Conservation (phyloP, 1,140 invertebrate species). For the Achatina immaculata region DNA sequence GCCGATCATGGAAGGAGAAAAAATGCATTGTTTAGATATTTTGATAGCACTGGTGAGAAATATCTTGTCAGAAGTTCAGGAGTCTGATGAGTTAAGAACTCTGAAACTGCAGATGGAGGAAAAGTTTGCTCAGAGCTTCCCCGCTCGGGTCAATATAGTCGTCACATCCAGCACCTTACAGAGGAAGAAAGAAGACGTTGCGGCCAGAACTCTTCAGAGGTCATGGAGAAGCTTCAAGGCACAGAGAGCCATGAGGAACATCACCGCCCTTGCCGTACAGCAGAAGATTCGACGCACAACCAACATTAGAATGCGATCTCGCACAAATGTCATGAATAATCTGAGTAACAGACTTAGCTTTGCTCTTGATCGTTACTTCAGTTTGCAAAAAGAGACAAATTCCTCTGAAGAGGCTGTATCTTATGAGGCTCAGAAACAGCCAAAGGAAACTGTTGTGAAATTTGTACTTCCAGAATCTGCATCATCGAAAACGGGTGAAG, state of each 20-base stretch:
- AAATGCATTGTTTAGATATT: slow-evolving; percentile 96
- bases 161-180: slow-evolving; percentile 94
- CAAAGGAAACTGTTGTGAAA: no score
- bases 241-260: slow-evolving; percentile 60
- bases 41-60: slow-evolving; percentile 93
- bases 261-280: slow-evolving; percentile 63
- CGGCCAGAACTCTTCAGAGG: slow-evolving; percentile 87
- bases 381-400: not conserved
- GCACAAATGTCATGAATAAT: slow-evolving; percentile 45
- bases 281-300: slow-evolving; percentile 48
- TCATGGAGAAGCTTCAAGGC: slow-evolving; percentile 73
- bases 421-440: no score
- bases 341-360: not conserved
- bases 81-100: slow-evolving; percentile 92
- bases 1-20: slow-evolving; percentile 93
- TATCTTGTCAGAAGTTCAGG: slow-evolving; percentile 89
- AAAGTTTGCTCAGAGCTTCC: slow-evolving; percentile 95
- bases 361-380: slow-evolving; percentile 3
- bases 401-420: no score
- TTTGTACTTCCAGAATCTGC: no score
- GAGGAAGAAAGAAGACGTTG: slow-evolving; percentile 95
- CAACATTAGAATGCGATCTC: slow-evolving; percentile 34
- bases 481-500: no score
- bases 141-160: slow-evolving; percentile 91
- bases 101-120: slow-evolving; percentile 92